Conservation (phyloP, 2,113 vertebrate species). For the Beaufortia kweichowensis region DNA sequence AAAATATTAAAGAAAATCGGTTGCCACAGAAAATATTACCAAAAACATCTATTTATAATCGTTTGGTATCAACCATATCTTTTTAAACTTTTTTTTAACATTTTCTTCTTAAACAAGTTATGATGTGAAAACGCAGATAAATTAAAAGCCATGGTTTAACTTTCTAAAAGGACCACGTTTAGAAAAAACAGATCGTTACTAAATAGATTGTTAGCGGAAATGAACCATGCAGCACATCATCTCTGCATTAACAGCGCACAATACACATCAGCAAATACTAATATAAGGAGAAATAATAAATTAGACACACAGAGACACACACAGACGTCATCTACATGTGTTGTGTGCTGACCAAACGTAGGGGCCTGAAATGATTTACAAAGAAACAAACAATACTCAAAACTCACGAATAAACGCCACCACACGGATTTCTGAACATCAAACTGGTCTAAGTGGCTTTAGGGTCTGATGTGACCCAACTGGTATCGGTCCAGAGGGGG, state of each 20-base stretch:
- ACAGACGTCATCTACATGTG: conserved; percentile 47
- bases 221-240: conserved; percentile 79
- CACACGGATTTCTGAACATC: conserved; percentile 70
- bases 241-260: conserved; percentile 71
- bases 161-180: conserved; percentile 61
- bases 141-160: conserved; percentile 66
- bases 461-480: not conserved
- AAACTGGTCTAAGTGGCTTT: conserved; percentile 56
- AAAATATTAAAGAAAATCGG: conserved; percentile 82
- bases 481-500: not conserved
- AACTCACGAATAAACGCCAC: conserved; percentile 63
- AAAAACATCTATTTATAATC: conserved; percentile 75
- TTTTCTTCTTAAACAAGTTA: conserved; percentile 67
- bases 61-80: conserved; percentile 76
- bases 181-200: conserved; percentile 70
- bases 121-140: conserved; percentile 65
- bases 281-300: conserved; percentile 79
- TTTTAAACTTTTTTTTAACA: conserved; percentile 60
- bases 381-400: conserved; percentile 55
- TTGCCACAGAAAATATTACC: conserved; percentile 78
- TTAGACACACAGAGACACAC: conserved; percentile 68
- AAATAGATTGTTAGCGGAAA: conserved; percentile 64
- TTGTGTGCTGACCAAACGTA: conserved; percentile 26
- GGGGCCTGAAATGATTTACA: conserved; percentile 44
- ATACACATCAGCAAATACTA: conserved; percentile 76